These are phyloP conservation scores for Hydra vulgaris DNA, from an alignment of 30 jellyfish, hydroid and myxozoan species.

Conservation along the genomic window DNA sequence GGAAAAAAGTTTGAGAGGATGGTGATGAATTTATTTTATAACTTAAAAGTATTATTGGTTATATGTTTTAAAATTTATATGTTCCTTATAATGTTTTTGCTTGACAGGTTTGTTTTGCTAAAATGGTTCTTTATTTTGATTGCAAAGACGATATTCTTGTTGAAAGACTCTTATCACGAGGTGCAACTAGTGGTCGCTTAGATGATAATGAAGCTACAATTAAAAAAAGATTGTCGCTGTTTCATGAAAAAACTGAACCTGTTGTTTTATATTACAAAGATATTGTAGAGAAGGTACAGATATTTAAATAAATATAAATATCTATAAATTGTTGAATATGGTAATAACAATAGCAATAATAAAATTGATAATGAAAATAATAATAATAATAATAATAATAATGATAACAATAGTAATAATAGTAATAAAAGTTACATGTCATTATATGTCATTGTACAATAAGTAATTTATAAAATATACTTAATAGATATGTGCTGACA, in stretches of 20 bases:
- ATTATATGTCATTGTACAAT: too few relatives aligned
- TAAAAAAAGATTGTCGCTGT: constrained; percentile 49
- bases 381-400: too few relatives aligned
- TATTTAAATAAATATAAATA: too few relatives aligned
- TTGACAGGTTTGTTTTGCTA: constrained; percentile 41
- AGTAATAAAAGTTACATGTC: too few relatives aligned
- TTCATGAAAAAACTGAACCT: constrained; percentile 72
- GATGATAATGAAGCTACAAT: constrained; percentile 86
- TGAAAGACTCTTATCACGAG: constrained; percentile 57
- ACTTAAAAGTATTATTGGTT: not conserved
- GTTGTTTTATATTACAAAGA: constrained; percentile 44
- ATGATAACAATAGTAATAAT: too few relatives aligned
- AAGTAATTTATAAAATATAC: too few relatives aligned
- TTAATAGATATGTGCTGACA: constrained; percentile 23
- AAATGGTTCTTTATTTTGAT: constrained; percentile 51
- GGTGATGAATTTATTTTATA: constrained; percentile 18
- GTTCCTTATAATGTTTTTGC: constrained; percentile 1
- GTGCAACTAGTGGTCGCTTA: constrained; percentile 61
- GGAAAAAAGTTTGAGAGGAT: constrained; percentile 72
- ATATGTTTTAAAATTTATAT: too few relatives aligned
- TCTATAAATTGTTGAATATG: too few relatives aligned
- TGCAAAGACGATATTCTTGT: constrained; percentile 44
- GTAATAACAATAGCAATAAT: too few relatives aligned
- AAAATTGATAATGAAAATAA: too few relatives aligned
- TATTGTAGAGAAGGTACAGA: constrained; percentile 43